These are phyloP conservation scores for Lasiurus borealis DNA, from an alignment of 2,113 vertebrate species.

Conservation along the genomic window DNA sequence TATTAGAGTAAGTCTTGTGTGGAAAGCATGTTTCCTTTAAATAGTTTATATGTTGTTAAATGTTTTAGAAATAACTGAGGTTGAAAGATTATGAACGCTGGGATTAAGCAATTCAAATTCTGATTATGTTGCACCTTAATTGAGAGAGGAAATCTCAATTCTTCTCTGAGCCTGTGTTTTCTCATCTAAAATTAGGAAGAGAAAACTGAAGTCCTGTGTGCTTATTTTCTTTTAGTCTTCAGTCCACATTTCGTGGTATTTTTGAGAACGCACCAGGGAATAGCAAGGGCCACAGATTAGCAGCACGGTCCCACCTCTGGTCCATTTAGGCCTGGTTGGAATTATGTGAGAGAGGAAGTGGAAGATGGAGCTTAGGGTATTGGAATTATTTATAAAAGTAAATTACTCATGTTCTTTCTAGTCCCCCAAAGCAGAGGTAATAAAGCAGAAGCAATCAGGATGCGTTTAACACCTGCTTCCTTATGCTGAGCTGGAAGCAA, in stretches of 20 bases:
- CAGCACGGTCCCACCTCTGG: neutral
- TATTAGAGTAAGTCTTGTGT: neutral
- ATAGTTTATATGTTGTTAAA: conserved; percentile 36
- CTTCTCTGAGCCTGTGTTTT: neutral
- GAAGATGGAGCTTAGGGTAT: neutral
- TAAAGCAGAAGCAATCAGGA: conserved; percentile 53
- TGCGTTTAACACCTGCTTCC: conserved; percentile 37
- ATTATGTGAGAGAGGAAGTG: conserved; percentile 11
- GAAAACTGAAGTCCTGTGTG: neutral
- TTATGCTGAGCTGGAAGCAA: conserved; percentile 27
- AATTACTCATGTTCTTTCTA: conserved; percentile 18
- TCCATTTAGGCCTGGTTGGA: neutral
- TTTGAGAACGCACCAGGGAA: neutral
- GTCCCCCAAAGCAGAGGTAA: conserved; percentile 10
- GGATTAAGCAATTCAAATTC: neutral
- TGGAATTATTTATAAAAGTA: conserved; percentile 63
- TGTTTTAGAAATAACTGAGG: neutral
- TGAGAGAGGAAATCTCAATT: neutral
- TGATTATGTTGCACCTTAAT: neutral
- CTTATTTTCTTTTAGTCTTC: neutral
- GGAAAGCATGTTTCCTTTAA: neutral
- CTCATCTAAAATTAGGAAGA: conserved; percentile 18
- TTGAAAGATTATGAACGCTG: neutral
- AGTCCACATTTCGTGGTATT: neutral
- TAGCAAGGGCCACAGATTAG: neutral